phyloP scores from a whole-genome alignment of 1,140 invertebrate genomes.

The Bradynema listronoti region DNA sequence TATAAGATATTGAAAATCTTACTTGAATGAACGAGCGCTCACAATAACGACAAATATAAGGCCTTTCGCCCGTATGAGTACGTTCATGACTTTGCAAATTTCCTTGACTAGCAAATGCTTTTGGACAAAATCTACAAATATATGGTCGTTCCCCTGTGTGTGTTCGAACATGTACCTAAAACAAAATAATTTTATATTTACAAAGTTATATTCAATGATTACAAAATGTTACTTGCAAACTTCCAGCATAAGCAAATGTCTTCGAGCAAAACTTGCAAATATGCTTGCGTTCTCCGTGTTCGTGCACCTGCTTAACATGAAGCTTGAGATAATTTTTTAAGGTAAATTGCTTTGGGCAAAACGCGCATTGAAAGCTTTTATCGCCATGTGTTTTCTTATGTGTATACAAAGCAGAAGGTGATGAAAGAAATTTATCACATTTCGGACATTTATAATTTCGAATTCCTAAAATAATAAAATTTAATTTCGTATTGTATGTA shows the following conservation, averaged over 20 bases:
- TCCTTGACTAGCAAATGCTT: constrained; percentile 69
- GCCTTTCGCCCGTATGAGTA: constrained; percentile 56
- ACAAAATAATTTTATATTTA: not conserved
- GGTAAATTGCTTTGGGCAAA: constrained; percentile 75
- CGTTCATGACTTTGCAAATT: constrained; percentile 57
- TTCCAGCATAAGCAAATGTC: constrained; percentile 60
- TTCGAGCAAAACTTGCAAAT: constrained; percentile 63
- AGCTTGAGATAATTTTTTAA: constrained; percentile 74
- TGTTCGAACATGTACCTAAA: constrained; percentile 76
- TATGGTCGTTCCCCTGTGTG: constrained; percentile 91
- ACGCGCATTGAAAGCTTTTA: constrained; percentile 72
- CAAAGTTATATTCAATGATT: not conserved
- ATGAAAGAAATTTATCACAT: constrained; percentile 51
- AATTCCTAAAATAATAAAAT: constrained; percentile 22
- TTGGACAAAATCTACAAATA: constrained; percentile 80
- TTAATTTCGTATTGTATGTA: constrained; percentile 20
- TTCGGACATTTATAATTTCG: constrained; percentile 53
- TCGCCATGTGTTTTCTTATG: constrained; percentile 64
- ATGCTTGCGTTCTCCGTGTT: constrained; percentile 56
- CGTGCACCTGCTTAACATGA: constrained; percentile 66
- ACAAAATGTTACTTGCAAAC: constrained; percentile 43
- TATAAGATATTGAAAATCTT: too few relatives aligned
- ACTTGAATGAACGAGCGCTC: constrained; percentile 53
- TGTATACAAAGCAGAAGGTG: constrained; percentile 56
- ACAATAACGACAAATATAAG: constrained; percentile 47